A percentile compares a stretch with the other conserved stretches of the same genome.
These are phyloP conservation scores for Stenotaenia linearis DNA, from an alignment of 2,888 invertebrate species.

Conservation along the genomic window DNA sequence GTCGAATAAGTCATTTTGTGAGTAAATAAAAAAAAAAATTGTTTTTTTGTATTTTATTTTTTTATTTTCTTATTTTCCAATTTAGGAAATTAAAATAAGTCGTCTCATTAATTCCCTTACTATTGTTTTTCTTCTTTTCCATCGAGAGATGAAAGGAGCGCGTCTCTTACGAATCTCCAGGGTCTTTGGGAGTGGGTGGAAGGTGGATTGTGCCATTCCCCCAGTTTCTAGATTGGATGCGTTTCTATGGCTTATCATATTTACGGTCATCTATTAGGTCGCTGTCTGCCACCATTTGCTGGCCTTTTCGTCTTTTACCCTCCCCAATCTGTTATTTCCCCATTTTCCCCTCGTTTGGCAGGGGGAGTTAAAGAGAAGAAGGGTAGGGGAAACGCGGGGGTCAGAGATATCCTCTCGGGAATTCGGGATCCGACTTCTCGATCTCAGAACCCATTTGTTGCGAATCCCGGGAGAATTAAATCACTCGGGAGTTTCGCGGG, in stretches of 20 bases:
- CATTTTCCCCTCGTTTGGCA: background rate
- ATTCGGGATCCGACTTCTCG: background rate
- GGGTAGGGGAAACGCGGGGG: background rate
- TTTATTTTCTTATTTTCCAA: background rate
- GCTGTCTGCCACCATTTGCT: background rate
- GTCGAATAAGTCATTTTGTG: too few relatives aligned
- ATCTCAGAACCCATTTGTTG: constrained; percentile 26
- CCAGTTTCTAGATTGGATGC: constrained; percentile 28
- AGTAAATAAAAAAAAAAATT: background rate
- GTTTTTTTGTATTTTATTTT: too few relatives aligned
- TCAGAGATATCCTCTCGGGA: background rate
- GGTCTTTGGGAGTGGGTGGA: background rate
- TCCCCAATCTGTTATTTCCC: constrained; percentile 3
- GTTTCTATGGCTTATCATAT: constrained; percentile 23
- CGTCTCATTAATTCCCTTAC: background rate
- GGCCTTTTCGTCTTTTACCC: background rate
- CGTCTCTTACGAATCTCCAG: background rate
- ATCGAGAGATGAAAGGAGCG: background rate
- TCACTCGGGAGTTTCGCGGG: background rate
- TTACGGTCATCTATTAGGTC: constrained; percentile 9
- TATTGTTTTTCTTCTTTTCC: background rate
- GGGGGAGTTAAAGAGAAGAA: background rate
- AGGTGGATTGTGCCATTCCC: background rate
- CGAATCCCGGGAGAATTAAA: background rate
- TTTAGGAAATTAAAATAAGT: background rate